These are phyloP conservation scores for Podarcis cretensis DNA, from an alignment of 2,113 vertebrate species.

Conservation along the genomic window DNA sequence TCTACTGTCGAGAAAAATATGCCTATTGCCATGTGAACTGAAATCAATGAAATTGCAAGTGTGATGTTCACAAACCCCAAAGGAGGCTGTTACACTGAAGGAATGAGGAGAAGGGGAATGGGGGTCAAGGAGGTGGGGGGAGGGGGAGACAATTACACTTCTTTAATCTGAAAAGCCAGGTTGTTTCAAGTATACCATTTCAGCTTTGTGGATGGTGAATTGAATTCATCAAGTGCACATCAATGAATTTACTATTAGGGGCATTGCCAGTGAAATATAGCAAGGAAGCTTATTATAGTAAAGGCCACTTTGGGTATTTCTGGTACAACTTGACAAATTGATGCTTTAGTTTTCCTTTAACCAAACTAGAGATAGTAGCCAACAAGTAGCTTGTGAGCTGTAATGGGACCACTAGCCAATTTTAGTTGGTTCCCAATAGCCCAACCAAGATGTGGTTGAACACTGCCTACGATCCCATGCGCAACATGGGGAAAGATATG, in stretches of 20 bases:
- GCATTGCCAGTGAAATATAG: neutral
- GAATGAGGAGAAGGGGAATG: slow-evolving; percentile 9
- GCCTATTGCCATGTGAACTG: neutral
- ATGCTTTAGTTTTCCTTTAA: neutral
- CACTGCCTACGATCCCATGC: neutral
- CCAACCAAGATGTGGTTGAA: neutral
- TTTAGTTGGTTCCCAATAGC: neutral
- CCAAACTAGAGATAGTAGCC: neutral
- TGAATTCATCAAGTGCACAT: slow-evolving; percentile 2
- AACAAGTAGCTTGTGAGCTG: neutral
- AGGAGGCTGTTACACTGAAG: slow-evolving; percentile 1
- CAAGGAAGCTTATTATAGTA: neutral
- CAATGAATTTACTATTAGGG: slow-evolving; percentile 3
- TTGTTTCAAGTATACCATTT: slow-evolving; percentile 15
- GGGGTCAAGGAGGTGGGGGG: neutral
- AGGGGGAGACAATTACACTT: slow-evolving; percentile 8
- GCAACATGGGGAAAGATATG: neutral
- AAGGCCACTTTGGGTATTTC: neutral
- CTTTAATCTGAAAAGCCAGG: neutral
- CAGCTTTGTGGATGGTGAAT: neutral
- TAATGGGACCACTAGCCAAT: neutral
- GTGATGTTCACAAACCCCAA: slow-evolving; percentile 16
- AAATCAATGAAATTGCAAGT: slow-evolving; percentile 16
- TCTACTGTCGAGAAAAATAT: neutral
- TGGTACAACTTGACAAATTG: neutral